Conservation (phyloP, 2,113 vertebrate species). For the Lanius collurio region DNA sequence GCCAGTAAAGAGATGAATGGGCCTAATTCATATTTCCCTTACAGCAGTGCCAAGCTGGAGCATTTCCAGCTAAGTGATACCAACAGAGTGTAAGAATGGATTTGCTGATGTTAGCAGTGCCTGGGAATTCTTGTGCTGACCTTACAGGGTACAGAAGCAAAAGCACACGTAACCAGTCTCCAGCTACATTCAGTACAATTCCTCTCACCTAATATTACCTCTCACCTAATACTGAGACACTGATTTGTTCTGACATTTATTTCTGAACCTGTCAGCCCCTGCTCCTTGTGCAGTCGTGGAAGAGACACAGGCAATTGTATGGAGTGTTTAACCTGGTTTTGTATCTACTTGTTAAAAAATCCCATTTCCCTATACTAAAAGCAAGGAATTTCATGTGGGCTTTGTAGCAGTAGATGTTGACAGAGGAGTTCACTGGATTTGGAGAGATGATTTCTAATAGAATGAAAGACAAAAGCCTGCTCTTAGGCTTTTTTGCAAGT, state of each 20-base stretch:
- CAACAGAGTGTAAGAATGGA: slow-evolving; percentile 16
- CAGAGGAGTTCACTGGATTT: background rate
- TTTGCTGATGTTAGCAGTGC: slow-evolving; percentile 45
- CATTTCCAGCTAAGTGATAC: slow-evolving; percentile 34
- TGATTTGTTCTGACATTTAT: background rate
- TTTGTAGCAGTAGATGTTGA: background rate
- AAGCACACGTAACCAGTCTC: background rate
- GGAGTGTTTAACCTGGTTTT: background rate
- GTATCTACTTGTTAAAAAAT: background rate
- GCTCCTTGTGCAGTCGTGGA: background rate
- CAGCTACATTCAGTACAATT: background rate
- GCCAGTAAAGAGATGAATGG: slow-evolving; percentile 11
- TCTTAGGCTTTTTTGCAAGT: background rate
- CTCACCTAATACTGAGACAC: background rate
- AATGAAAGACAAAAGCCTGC: background rate
- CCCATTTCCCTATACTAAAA: background rate
- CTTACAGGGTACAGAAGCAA: background rate
- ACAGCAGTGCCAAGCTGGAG: slow-evolving; percentile 37
- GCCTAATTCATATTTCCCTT: slow-evolving; percentile 46
- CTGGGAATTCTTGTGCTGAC: background rate
- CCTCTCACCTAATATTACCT: background rate
- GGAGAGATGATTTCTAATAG: background rate
- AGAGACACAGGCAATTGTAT: background rate
- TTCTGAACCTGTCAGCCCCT: background rate
- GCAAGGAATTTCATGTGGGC: background rate